Evolutionary conservation across 2,113 vertebrate species (phyloP).

Genomic region (Speoplatyrhinus poulsoni): DNA sequence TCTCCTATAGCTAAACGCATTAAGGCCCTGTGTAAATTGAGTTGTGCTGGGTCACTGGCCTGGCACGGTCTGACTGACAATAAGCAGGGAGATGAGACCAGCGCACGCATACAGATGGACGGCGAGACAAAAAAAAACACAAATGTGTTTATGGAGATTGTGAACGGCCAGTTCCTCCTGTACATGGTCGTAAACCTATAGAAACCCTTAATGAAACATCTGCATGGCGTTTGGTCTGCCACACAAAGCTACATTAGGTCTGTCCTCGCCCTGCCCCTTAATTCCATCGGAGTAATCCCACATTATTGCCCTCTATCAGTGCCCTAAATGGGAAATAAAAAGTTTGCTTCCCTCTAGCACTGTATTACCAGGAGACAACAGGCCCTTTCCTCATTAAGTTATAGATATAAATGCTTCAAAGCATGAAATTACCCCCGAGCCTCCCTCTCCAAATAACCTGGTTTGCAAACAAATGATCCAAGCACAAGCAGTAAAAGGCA

Average conservation of each 20-base stretch:
- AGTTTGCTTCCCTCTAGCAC: conserved; percentile 73
- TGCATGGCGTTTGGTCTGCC: conserved; percentile 56
- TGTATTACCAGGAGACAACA: conserved; percentile 81
- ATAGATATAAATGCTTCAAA: conserved; percentile 97
- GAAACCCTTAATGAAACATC: conserved; percentile 54
- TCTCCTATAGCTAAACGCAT: conserved; percentile 56
- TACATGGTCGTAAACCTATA: conserved; percentile 32
- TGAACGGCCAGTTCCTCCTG: conserved; percentile 26
- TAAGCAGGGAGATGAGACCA: conserved; percentile 3
- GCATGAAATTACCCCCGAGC: conserved; percentile 99
- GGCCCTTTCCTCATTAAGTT: conserved; percentile 96
- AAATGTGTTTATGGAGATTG: conserved; percentile 22
- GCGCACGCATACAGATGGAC: neutral
- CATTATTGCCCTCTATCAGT: conserved; percentile 74
- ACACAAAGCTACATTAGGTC: conserved; percentile 53
- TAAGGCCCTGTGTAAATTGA: conserved; percentile 54
- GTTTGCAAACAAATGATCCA: conserved; percentile 99
- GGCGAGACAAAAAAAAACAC: neutral
- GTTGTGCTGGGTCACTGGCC: conserved; percentile 29
- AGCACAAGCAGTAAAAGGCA: conserved; percentile 83
- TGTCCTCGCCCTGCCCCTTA: conserved; percentile 64
- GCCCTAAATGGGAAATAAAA: conserved; percentile 73
- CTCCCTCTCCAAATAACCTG: conserved; percentile 93
- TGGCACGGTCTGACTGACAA: conserved; percentile 44
- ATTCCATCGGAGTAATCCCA: conserved; percentile 66